Percentiles rank a stretch among this genome's conserved stretches.
phyloP scores from a whole-genome alignment of 2,797 vertebrate genomes.

The Phrynocephalus guinanensis region DNA sequence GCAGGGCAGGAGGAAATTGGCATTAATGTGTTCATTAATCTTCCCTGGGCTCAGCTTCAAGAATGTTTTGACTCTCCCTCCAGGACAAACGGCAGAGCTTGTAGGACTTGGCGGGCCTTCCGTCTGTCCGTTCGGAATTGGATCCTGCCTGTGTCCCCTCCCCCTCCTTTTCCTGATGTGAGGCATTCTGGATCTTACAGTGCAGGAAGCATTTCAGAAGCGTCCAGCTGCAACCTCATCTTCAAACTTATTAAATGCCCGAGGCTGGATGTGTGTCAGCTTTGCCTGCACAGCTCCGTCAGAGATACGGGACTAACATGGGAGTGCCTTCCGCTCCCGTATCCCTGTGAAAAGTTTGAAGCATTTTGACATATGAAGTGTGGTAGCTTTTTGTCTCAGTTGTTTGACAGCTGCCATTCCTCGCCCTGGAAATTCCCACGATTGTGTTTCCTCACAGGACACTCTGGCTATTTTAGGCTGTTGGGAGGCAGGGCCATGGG shows the following conservation, averaged over 20 bases:
- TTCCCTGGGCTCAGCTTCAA: neutral
- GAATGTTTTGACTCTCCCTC: constrained; percentile 23
- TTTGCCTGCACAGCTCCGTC: neutral
- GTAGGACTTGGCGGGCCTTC: neutral
- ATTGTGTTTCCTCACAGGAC: constrained; percentile 47
- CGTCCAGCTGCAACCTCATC: neutral
- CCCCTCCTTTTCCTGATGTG: neutral
- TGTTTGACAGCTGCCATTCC: neutral
- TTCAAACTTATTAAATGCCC: neutral
- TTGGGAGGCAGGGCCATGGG: constrained; percentile 13
- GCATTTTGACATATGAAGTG: too few species aligned
- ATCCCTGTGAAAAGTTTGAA: too few species aligned
- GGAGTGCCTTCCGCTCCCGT: neutral
- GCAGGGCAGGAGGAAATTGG: constrained; percentile 8
- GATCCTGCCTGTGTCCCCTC: neutral
- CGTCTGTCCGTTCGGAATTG: neutral
- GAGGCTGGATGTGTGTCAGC: neutral
- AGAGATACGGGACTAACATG: too few species aligned
- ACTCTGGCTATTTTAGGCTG: neutral
- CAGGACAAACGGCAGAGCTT: constrained; percentile 13
- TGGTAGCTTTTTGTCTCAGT: too few species aligned
- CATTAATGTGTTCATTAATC: constrained; percentile 13
- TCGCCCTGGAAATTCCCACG: constrained; percentile 10
- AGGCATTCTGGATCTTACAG: neutral
- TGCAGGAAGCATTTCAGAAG: too few species aligned